A percentile compares a stretch with the other conserved stretches of the same genome.
These are phyloP conservation scores for Amyelois transitella DNA, from an alignment of 1,140 invertebrate genomes.

Conservation along the genomic window DNA sequence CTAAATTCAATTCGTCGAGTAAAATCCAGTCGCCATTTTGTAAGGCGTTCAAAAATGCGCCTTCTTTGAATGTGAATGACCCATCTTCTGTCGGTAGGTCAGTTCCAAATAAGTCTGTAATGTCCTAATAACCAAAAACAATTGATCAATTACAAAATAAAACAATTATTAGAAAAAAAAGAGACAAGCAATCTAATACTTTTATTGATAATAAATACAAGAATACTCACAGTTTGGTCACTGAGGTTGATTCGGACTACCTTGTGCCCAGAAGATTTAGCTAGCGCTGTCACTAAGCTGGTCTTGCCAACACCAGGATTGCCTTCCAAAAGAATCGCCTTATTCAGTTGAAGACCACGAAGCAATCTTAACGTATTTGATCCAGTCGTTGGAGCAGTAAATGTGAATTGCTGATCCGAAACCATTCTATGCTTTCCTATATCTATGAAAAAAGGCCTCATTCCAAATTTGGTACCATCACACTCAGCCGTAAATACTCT, in stretches of 20 bases:
- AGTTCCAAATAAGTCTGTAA: slow-evolving; percentile 98
- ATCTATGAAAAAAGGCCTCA: slow-evolving; percentile 82
- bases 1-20: slow-evolving; percentile 98
- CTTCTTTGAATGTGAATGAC: slow-evolving; percentile 96
- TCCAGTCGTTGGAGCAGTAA: slow-evolving; percentile 88
- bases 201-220: not conserved
- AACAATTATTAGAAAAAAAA: not conserved
- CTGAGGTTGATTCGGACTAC: slow-evolving; percentile 97
- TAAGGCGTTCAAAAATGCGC: slow-evolving; percentile 93
- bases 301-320: slow-evolving; percentile 99
- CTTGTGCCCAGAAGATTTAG: slow-evolving; percentile 86
- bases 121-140: slow-evolving; percentile 80
- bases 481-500: slow-evolving; percentile 40
- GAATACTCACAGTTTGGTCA: slow-evolving; percentile 92
- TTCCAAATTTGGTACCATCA: slow-evolving; percentile 76
- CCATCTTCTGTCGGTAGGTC: slow-evolving; percentile 97
- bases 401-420: slow-evolving; percentile 76
- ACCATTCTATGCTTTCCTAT: slow-evolving; percentile 55
- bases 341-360: slow-evolving; percentile 90
- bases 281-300: slow-evolving; percentile 93
- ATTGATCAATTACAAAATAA: slow-evolving; percentile 14
- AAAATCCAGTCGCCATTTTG: slow-evolving; percentile 97
- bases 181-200: not conserved
- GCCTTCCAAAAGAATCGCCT: slow-evolving; percentile 96
- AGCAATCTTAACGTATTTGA: slow-evolving; percentile 89